Evolutionary conservation across 2,888 invertebrate species (phyloP), one percentile per base, ranked within the genome.

Genomic region (Gnatocerus cornutus): DNA sequence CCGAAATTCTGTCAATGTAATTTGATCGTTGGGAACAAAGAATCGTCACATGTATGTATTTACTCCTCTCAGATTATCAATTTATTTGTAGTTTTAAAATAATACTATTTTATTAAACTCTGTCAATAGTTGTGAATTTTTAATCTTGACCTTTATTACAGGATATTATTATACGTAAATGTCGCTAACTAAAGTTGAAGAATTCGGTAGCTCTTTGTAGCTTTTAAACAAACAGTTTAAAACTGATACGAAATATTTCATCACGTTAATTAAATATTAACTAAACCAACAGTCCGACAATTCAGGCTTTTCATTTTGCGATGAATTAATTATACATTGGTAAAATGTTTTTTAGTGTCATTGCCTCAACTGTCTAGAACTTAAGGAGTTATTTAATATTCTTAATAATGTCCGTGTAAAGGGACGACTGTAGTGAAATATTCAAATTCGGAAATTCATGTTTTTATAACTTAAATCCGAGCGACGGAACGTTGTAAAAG

Each of bases 21-120:
- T 43, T 43, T 8, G 12, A 43, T 43, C 43, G 46, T 12, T 16
- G 16, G 6, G 4, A n/a, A 27, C 16, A 46, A 46, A 46, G 46
- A 46, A 46, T 16, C 4, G 16, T 16, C 3, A 1, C 6, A 27
- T 7, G 16, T 46, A 21, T 46, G n/a, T 43, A 43, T 46, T 46
- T 46, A 46, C n/a, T 46, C 46, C 16, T 16, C 16, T 46, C 46
- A 16, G 46, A 46, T 46, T 46, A 46, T 46, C 16, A 46, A 10
- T 46, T 46, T 16, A 16, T 16, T 2, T 46, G 46, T n/a, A 16
- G 9, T 46, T 46, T 46, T 16, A 16, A 46, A 46, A 46, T 46
- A 13, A 14, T 46, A 10, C n/a, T 46, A 16, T 46, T 46, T 46
- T 9, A 21, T 46, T 21, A 46, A 9, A 46, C n/a, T n/a, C 10